A percentile compares a stretch with the other conserved stretches of the same genome.
These are phyloP conservation scores for Cheilosia grossa DNA, from an alignment of 2,888 invertebrate species.

Conservation along the genomic window DNA sequence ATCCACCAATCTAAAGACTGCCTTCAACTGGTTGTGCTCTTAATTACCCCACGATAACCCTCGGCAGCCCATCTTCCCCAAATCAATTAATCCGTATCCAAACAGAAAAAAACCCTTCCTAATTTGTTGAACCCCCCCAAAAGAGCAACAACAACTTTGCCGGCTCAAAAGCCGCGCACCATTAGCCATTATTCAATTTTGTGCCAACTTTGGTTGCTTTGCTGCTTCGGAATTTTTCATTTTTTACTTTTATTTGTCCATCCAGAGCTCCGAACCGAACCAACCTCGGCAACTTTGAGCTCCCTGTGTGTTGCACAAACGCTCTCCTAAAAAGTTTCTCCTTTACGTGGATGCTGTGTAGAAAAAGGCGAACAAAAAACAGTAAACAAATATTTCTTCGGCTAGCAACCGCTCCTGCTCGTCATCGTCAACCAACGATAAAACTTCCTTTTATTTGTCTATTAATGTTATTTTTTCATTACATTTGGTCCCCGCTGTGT, in stretches of 20 bases:
- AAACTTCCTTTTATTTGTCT: conserved; percentile 68
- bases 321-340: conserved; percentile 8
- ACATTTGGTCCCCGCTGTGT: not conserved
- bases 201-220: conserved; percentile 42
- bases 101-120: not conserved
- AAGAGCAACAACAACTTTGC: conserved; percentile 28
- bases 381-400: conserved; percentile 39
- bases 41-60: not conserved
- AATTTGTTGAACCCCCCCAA: conserved; percentile 16
- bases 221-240: not conserved
- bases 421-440: conserved; percentile 46
- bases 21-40: not conserved
- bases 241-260: not conserved
- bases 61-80: not conserved
- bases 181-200: conserved; percentile 46
- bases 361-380: not conserved
- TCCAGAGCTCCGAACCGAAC: not conserved
- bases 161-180: conserved; percentile 14
- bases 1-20: no score
- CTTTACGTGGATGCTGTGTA: not conserved
- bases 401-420: conserved; percentile 6
- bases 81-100: conserved; percentile 24
- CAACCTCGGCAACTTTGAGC: conserved; percentile 27
- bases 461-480: not conserved
- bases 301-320: not conserved